Conservation (phyloP, 2,797 vertebrate genomes). For the Microctenopoma stevenorrisi region DNA sequence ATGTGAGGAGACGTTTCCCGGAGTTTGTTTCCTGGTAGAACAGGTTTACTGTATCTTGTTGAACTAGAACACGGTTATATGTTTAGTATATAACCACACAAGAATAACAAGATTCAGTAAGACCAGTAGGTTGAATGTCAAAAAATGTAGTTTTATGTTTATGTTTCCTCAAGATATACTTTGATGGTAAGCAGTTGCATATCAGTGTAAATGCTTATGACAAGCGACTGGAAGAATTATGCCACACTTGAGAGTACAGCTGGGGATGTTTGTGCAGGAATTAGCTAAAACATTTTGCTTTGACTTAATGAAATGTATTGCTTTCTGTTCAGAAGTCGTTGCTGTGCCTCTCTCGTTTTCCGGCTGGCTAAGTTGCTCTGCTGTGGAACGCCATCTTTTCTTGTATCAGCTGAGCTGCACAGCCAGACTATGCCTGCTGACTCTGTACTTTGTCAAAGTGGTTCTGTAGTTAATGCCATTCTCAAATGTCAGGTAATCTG, state of each 20-base stretch:
- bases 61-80: neutral
- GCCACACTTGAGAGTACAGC: constrained; percentile 33
- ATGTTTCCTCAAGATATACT: constrained; percentile 27
- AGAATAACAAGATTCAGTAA: too few relatives aligned
- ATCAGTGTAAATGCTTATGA: constrained; percentile 37
- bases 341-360: constrained; percentile 47
- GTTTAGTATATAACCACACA: neutral
- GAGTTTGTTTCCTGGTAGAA: neutral
- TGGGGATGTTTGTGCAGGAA: constrained; percentile 56
- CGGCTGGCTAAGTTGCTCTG: constrained; percentile 52
- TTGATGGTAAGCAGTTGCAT: constrained; percentile 33
- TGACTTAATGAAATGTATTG: constrained; percentile 32
- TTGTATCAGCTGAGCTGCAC: constrained; percentile 40
- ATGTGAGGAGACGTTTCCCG: neutral
- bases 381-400: constrained; percentile 58
- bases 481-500: constrained; percentile 63
- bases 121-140: too few relatives aligned
- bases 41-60: constrained; percentile 1
- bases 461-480: constrained; percentile 61
- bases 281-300: constrained; percentile 46
- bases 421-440: constrained; percentile 49
- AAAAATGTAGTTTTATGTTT: neutral
- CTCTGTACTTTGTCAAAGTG: constrained; percentile 59
- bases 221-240: constrained; percentile 25
- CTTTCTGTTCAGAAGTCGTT: constrained; percentile 44